These are phyloP conservation scores for Scolopax rusticola DNA, from an alignment of 2,797 vertebrate species.

Conservation along the genomic window DNA sequence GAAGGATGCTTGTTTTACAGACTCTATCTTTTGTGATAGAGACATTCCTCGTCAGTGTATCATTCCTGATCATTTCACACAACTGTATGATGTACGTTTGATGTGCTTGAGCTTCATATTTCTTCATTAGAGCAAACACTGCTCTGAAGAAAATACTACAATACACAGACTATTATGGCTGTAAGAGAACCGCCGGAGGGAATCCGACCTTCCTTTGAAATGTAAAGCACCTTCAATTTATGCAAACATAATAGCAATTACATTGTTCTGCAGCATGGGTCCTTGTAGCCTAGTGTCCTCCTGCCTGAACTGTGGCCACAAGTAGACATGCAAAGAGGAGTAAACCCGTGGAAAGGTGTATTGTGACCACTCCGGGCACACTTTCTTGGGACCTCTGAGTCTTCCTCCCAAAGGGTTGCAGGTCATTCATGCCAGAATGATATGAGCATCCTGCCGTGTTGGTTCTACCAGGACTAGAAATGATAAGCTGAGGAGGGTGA, in stretches of 20 bases:
- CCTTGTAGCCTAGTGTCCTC: not conserved
- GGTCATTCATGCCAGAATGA: not conserved
- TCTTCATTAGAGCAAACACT: not conserved
- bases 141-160: not conserved
- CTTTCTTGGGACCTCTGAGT: not conserved
- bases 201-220: conserved; percentile 25
- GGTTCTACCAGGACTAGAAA: not conserved
- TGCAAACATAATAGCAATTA: not conserved
- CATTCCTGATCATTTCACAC: not conserved
- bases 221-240: not conserved
- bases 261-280: not conserved
- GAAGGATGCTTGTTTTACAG: not conserved
- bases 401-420: not conserved
- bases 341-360: not conserved
- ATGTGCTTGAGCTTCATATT: not conserved
- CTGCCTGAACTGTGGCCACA: not conserved
- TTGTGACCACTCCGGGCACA: not conserved
- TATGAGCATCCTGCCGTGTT: not conserved
- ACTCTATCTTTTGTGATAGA: not conserved
- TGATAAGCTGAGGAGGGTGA: not conserved
- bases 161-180: not conserved
- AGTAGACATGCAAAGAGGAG: not conserved
- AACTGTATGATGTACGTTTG: not conserved
- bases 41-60: not conserved
- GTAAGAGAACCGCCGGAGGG: not conserved